phyloP scores from a whole-genome alignment of 2,797 vertebrate species.

The Enteromius paludinosus region DNA sequence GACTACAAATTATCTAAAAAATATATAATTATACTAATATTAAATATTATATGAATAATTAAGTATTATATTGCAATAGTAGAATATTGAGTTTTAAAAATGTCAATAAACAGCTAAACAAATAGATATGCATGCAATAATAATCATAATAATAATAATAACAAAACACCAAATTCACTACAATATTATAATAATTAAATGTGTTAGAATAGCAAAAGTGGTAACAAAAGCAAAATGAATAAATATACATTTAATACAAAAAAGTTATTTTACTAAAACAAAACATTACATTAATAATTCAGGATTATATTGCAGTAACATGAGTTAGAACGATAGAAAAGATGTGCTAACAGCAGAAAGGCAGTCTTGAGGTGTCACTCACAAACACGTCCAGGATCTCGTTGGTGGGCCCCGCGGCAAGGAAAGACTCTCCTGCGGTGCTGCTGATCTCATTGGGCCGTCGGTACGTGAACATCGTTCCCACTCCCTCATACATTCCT shows the following conservation, averaged over 20 bases:
- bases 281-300: background rate
- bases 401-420: constrained; percentile 94
- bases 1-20: too few relatives aligned
- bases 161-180: background rate
- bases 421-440: constrained; percentile 91
- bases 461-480: constrained; percentile 94
- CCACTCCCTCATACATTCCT: constrained; percentile 91
- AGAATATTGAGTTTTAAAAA: too few relatives aligned
- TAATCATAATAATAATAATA: background rate
- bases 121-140: background rate
- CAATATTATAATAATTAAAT: background rate
- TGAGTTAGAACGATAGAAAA: background rate
- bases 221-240: too few relatives aligned
- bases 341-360: background rate
- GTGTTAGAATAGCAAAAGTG: background rate
- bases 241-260: too few relatives aligned
- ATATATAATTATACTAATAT: too few relatives aligned
- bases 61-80: too few relatives aligned
- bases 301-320: background rate
- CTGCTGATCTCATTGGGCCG: constrained; percentile 96
- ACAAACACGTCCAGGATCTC: constrained; percentile 96
- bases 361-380: constrained; percentile 68
- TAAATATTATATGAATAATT: too few relatives aligned
- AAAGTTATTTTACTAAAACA: background rate
- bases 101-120: background rate